Evolutionary conservation across 2,888 invertebrate species (phyloP).

Genomic region (Lepidocyrtinus sp.): DNA sequence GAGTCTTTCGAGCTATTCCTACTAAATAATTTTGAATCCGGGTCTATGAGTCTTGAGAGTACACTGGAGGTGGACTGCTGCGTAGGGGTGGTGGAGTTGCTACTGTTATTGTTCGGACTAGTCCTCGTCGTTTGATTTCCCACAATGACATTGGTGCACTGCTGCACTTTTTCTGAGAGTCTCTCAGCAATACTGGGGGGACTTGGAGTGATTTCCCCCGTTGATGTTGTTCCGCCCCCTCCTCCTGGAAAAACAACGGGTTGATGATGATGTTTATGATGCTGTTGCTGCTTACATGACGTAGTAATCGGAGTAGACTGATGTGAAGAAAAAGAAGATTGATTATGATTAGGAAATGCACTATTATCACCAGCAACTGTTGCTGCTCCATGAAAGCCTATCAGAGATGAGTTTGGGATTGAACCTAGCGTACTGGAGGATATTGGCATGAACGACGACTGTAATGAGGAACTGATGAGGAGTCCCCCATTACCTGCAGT

Average conservation of each 20-base stretch:
- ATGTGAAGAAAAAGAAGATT: slow-evolving; percentile 32
- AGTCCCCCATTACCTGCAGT: slow-evolving; percentile 37
- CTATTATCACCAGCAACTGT: slow-evolving; percentile 60
- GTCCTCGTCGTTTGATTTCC: slow-evolving; percentile 61
- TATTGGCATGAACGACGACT: slow-evolving; percentile 34
- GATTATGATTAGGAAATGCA: slow-evolving; percentile 58
- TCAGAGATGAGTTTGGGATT: slow-evolving; percentile 54
- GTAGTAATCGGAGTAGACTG: slow-evolving; percentile 36
- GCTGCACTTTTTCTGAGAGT: slow-evolving; percentile 64
- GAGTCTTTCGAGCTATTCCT: slow-evolving; percentile 61
- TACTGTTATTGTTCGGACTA: slow-evolving; percentile 62
- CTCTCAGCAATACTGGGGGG: slow-evolving; percentile 55
- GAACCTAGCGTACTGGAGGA: slow-evolving; percentile 39
- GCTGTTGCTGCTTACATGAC: slow-evolving; percentile 38
- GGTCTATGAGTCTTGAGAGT: slow-evolving; percentile 62
- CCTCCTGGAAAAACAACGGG: slow-evolving; percentile 37
- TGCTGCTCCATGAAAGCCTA: slow-evolving; percentile 63
- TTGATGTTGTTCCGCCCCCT: slow-evolving; percentile 33
- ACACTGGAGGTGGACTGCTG: slow-evolving; percentile 53
- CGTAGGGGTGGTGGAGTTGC: slow-evolving; percentile 28
- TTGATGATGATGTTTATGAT: slow-evolving; percentile 17
- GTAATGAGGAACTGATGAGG: slow-evolving; percentile 44
- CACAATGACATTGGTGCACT: slow-evolving; percentile 61
- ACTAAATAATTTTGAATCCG: slow-evolving; percentile 61
- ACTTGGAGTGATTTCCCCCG: slow-evolving; percentile 35